phyloP scores from a whole-genome alignment of 2,113 vertebrate genomes.

The Labeo rohita region DNA sequence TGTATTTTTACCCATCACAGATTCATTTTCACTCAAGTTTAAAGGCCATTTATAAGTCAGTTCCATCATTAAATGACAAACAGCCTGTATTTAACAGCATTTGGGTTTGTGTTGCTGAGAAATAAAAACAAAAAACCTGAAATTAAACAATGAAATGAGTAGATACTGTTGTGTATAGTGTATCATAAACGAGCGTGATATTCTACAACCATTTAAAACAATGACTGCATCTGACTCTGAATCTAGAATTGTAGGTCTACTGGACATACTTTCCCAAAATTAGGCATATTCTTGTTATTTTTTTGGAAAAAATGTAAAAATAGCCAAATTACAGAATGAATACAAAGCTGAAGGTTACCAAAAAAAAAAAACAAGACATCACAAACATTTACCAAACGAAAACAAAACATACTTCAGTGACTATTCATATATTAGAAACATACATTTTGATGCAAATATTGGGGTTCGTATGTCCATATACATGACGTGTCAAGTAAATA shows the following conservation, averaged over 20 bases:
- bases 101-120: neutral
- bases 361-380: neutral
- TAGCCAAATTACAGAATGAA: conserved; percentile 68
- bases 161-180: conserved; percentile 30
- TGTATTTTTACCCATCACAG: neutral
- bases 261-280: conserved; percentile 60
- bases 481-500: conserved; percentile 20
- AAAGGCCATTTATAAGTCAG: neutral
- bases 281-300: conserved; percentile 58
- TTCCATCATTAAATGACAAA: neutral
- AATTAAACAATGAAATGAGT: neutral
- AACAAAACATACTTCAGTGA: conserved; percentile 38
- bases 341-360: conserved; percentile 53
- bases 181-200: conserved; percentile 60
- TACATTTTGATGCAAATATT: conserved; percentile 51
- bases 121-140: neutral
- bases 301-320: conserved; percentile 68
- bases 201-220: conserved; percentile 86
- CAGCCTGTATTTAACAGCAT: neutral
- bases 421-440: conserved; percentile 51
- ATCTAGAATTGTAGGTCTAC: conserved; percentile 62
- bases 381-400: conserved; percentile 58
- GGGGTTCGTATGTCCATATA: conserved; percentile 12
- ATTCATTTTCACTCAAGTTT: neutral
- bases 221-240: conserved; percentile 75